These are phyloP conservation scores for Sternarchorhynchus goeldii DNA, from an alignment of 2,797 vertebrate species.

Conservation along the genomic window DNA sequence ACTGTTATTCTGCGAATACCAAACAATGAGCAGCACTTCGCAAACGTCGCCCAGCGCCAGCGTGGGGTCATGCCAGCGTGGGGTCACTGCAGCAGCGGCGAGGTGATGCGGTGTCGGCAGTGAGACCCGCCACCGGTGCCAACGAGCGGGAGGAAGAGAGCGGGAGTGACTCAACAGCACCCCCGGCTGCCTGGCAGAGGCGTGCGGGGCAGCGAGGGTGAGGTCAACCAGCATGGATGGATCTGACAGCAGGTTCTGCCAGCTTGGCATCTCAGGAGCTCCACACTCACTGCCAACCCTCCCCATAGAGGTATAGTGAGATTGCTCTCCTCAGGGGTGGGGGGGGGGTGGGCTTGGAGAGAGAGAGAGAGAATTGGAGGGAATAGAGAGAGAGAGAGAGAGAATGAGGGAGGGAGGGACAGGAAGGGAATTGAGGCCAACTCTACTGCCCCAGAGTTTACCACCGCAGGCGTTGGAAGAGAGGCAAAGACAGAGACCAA, in stretches of 20 bases:
- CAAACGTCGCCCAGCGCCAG: slow-evolving; percentile 32
- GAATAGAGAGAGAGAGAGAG: slow-evolving; percentile 9
- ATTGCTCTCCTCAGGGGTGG: slow-evolving; percentile 52
- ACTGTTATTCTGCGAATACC: slow-evolving; percentile 25
- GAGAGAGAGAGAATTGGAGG: slow-evolving; percentile 30
- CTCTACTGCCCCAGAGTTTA: slow-evolving; percentile 54
- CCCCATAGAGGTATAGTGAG: slow-evolving; percentile 57
- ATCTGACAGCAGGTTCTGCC: slow-evolving; percentile 65
- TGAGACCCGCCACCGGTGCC: slow-evolving; percentile 24
- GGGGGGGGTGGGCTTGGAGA: background rate
- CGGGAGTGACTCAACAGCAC: slow-evolving; percentile 55
- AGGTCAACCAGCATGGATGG: slow-evolving; percentile 61
- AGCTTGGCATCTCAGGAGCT: slow-evolving; percentile 66
- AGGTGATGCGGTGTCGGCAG: slow-evolving; percentile 31
- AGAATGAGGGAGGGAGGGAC: slow-evolving; percentile 31
- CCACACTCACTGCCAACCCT: slow-evolving; percentile 56
- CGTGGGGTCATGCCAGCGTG: slow-evolving; percentile 38
- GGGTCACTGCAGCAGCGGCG: slow-evolving; percentile 25
- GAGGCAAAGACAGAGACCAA: slow-evolving; percentile 55
- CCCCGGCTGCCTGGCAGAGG: slow-evolving; percentile 55
- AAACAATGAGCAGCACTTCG: slow-evolving; percentile 32
- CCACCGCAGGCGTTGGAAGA: slow-evolving; percentile 51
- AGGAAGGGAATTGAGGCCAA: slow-evolving; percentile 53
- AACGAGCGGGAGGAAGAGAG: slow-evolving; percentile 48
- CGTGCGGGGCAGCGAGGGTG: slow-evolving; percentile 52